These are phyloP conservation scores for Zosterops japonicus DNA, from an alignment of 2,113 vertebrate species.

Conservation along the genomic window DNA sequence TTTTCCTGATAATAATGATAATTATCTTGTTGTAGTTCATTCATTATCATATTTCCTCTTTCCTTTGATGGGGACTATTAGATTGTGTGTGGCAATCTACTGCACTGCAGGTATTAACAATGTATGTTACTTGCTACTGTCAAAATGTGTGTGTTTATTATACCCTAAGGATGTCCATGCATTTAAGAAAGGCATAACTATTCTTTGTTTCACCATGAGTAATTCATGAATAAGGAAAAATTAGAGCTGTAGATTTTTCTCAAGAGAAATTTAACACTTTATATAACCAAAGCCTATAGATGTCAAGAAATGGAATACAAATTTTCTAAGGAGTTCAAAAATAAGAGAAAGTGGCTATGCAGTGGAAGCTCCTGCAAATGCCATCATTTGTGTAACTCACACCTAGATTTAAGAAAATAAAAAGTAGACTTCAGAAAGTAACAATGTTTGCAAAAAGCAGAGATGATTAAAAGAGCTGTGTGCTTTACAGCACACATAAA, in stretches of 20 bases:
- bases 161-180: neutral
- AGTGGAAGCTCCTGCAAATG: neutral
- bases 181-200: neutral
- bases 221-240: neutral
- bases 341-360: neutral
- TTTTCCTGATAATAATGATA: neutral
- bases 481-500: neutral
- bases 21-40: neutral
- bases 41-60: neutral
- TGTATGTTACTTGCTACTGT: neutral
- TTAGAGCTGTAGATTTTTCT: neutral
- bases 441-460: neutral
- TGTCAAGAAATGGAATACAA: neutral
- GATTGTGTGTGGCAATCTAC: neutral
- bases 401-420: neutral
- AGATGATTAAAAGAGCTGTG: neutral
- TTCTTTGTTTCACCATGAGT: neutral
- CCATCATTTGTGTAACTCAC: neutral
- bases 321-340: neutral
- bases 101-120: neutral
- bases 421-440: neutral
- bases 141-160: neutral
- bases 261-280: neutral
- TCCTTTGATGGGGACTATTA: neutral
- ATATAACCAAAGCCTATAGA: neutral